Evolutionary conservation across 2,888 invertebrate genomes (phyloP), one percentile per base, ranked within the genome.

Genomic region (Xylota segnis): DNA sequence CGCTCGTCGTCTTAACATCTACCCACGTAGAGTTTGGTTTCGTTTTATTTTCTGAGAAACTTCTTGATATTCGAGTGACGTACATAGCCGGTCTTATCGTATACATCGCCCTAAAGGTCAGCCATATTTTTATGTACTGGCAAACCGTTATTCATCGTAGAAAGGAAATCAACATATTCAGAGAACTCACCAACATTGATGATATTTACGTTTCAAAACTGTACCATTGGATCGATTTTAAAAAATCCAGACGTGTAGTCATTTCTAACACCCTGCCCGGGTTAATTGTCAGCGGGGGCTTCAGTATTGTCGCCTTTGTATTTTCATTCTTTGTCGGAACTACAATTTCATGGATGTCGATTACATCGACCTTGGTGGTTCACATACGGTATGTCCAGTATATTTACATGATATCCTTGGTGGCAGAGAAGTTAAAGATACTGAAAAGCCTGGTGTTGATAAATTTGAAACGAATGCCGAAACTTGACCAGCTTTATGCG

Each of bases 161-260:
- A 29, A 54, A 23, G 9, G 83, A 78, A 23, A 12, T 7, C 5
- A 1, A 9, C 5, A 66, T 83, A 7, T 83, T 83, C 14, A 6
- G 12, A 32, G 61, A 78, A 27, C 12, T 83, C 3, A 61, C 66
- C n/a, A 40, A 29, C 4, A 61, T 83, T 45, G 83, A 83, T 45
- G 83, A 78, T 43, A 5, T 68, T n/a, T 9, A 72, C 0, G 7
- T 16, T 14, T 54, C 78, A 2, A 52, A 61, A 29, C 47, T 83
- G 4, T 83, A 59, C 9, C 47, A 78, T 2, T 78, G 78, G 78
- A 72, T 83, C 32, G 72, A 83, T 32, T 68, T 78, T 32, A 40
- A 18, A 54, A 72, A 68, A 59, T 32, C 66, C 0, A 72, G 45
- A 32, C 54, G 59, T 0, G n/a, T 2, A 18, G 14, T 77, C 0